Conservation (phyloP, 37 sponge, comb jelly and placozoan species). For the Petrosia ficiformis region DNA sequence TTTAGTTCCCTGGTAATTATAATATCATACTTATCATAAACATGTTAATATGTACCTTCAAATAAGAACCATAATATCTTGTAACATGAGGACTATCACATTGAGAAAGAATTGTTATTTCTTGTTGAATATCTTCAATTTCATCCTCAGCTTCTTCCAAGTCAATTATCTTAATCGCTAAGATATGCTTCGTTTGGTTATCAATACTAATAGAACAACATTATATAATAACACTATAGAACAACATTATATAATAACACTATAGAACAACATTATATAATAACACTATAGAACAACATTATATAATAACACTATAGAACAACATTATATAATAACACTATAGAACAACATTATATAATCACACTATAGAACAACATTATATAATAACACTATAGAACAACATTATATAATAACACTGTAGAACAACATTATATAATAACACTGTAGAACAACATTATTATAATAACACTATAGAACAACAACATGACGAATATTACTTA, state of each 20-base stretch:
- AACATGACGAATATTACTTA: constrained; percentile 36
- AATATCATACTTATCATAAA: not conserved
- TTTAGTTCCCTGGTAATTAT: constrained; percentile 70
- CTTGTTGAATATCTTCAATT: constrained; percentile 97
- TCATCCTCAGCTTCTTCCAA: constrained; percentile 97
- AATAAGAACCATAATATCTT: constrained; percentile 88
- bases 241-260: too few species aligned
- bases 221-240: not conserved
- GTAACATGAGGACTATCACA: constrained; percentile 92
- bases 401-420: too few species aligned
- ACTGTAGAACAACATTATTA: too few species aligned
- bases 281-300: too few species aligned
- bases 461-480: too few species aligned
- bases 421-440: too few species aligned
- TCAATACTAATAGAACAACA: constrained; percentile 64
- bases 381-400: too few species aligned
- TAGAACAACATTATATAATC: too few species aligned
- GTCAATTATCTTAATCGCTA: constrained; percentile 96
- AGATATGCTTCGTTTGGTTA: constrained; percentile 79
- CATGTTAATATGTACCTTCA: constrained; percentile 61
- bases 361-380: too few species aligned
- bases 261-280: too few species aligned
- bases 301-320: too few species aligned
- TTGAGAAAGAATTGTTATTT: constrained; percentile 90
- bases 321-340: too few species aligned